Evolutionary conservation across 2,113 vertebrate species (phyloP).

Genomic region (Prunella fulvescens): DNA sequence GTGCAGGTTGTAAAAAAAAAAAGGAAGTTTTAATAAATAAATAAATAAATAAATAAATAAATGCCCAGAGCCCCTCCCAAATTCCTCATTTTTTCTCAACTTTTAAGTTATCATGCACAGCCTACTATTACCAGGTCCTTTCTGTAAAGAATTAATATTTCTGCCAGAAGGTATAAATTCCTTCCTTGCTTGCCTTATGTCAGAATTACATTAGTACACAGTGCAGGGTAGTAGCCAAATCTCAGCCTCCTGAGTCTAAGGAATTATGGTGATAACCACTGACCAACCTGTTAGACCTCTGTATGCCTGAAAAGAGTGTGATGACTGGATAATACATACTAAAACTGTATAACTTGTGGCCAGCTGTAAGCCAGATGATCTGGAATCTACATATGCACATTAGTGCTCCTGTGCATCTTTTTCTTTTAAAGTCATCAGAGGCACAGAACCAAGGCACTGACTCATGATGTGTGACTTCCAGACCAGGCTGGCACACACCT

Average conservation of each 20-base stretch:
- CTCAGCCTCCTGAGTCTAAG: not conserved
- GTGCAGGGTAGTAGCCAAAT: not conserved
- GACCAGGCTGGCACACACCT: not conserved
- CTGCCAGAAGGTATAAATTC: not conserved
- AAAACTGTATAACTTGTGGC: not conserved
- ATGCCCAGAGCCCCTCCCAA: accelerated
- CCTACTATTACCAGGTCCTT: not conserved
- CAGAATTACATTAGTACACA: not conserved
- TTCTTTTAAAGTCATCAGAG: not conserved
- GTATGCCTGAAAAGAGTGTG: not conserved
- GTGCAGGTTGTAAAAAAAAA: not conserved
- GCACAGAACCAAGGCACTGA: not conserved
- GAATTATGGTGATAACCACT: not conserved
- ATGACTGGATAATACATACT: not conserved
- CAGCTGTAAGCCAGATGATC: not conserved
- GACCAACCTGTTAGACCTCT: not conserved
- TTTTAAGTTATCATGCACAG: not conserved
- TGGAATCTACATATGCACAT: accelerated
- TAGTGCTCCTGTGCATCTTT: not conserved
- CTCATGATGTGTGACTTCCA: not conserved
- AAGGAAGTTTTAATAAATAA: not conserved
- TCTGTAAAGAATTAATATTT: not conserved
- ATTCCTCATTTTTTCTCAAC: not conserved
- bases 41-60: not conserved
- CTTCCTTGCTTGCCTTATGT: not conserved